Evolutionary conservation across 64 coral and sea anemone genomes (phyloP), one percentile per base, ranked within the genome.

Genomic region (Catalaphyllia jardinei): DNA sequence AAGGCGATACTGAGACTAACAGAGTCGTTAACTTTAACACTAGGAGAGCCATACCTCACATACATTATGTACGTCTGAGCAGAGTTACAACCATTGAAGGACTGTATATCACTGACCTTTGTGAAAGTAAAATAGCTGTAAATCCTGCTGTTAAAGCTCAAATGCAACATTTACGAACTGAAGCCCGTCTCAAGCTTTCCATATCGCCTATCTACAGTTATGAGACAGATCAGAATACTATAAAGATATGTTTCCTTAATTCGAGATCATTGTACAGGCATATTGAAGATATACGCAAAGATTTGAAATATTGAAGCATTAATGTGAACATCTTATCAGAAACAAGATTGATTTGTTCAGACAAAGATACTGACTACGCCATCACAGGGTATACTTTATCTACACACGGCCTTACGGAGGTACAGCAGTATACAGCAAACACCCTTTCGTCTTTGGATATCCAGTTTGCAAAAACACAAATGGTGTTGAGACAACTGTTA

Each of bases 241-340:
- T 89, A 13, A 89, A 89, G 35, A 22, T 89, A 24, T 89, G 87
- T 46, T 89, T 59, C 42, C 42, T 89, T 12, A 89, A 89, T 78
- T 30, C 65, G 0, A 60, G 54, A 57, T 81, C 79, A 7, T 27
- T 81, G n/a, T 60, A 83, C 29, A 83, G 62, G 38, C 80, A 83
- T 30, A 83, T 83, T 83, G 60, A 65, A 67, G 80, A 83, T 83
- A 18, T 83, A 55, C 29, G 80, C 29, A 83, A n/a, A 83, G 80
- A 83, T 57, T 33, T 60, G 80, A n/a, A 83, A 83, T 83, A 67
- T 83, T 83, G 29, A 62, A 83, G 60, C 33, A 39, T 29, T 83
- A 60, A 83, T 83, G 80, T 83, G 27, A 83, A 25, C 29, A 67
- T 83, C 18, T 83, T 64, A 10, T 63, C 80, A 30, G 80, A 83